phyloP scores from a whole-genome alignment of 1,140 invertebrate genomes.

The Brachionus paranguensis region DNA sequence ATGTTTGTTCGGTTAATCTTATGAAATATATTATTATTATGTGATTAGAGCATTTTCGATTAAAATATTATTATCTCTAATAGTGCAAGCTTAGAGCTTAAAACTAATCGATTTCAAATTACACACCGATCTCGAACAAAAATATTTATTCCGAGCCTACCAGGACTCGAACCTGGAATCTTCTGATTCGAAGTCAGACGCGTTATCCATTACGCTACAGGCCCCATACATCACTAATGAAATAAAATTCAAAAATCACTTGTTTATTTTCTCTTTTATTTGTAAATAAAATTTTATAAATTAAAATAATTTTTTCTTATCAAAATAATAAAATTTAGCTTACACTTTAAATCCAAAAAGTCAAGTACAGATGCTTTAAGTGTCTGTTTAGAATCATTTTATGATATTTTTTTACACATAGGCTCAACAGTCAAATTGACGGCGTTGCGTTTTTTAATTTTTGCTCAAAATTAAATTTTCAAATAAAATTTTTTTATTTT shows the following conservation, averaged over 20 bases:
- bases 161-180: constrained; percentile 33
- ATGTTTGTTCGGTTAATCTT: neutral
- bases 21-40: neutral
- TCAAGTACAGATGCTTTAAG: no score
- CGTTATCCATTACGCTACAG: constrained; percentile 34
- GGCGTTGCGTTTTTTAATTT: no score
- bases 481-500: no score
- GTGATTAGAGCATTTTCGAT: neutral
- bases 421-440: no score
- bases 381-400: no score
- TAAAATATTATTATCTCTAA: neutral
- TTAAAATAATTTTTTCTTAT: no score
- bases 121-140: neutral
- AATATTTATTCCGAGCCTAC: neutral
- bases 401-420: no score
- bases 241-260: neutral
- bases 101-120: neutral
- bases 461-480: no score
- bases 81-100: neutral
- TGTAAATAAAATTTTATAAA: no score
- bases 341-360: no score
- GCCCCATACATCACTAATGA: neutral
- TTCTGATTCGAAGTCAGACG: constrained; percentile 34
- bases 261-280: neutral
- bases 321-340: no score